phyloP scores from a whole-genome alignment of 2,113 vertebrate genomes.

The Leptocoma aspasia region DNA sequence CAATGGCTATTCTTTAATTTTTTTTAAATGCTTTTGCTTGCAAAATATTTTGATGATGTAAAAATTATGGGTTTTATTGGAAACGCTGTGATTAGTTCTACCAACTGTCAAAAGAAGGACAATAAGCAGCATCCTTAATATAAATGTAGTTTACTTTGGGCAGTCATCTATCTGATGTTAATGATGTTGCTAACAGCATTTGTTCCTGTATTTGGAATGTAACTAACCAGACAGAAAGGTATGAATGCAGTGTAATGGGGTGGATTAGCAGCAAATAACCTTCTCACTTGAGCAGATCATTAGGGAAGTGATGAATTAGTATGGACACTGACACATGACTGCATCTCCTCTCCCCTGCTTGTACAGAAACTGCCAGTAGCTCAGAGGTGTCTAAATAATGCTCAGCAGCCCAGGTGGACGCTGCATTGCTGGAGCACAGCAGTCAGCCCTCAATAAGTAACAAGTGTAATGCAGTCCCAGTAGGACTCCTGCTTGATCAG shows the following conservation, averaged over 20 bases:
- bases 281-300: background rate
- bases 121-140: background rate
- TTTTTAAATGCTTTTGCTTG: background rate
- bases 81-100: background rate
- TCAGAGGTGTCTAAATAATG: background rate
- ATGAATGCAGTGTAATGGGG: background rate
- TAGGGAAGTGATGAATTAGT: background rate
- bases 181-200: background rate
- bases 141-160: background rate
- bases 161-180: background rate
- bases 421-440: background rate
- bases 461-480: background rate
- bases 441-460: background rate
- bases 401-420: background rate
- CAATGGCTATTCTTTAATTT: background rate
- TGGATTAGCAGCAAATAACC: background rate
- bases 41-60: background rate
- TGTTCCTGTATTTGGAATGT: slow-evolving; percentile 4
- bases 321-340: background rate
- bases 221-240: background rate
- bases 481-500: background rate
- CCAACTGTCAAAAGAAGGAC: background rate
- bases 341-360: background rate
- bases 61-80: background rate
- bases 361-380: background rate